A percentile compares a stretch with the other conserved stretches of the same genome.
phyloP scores from a whole-genome alignment of 2,888 invertebrate species.

The Polymixis lichenea region DNA sequence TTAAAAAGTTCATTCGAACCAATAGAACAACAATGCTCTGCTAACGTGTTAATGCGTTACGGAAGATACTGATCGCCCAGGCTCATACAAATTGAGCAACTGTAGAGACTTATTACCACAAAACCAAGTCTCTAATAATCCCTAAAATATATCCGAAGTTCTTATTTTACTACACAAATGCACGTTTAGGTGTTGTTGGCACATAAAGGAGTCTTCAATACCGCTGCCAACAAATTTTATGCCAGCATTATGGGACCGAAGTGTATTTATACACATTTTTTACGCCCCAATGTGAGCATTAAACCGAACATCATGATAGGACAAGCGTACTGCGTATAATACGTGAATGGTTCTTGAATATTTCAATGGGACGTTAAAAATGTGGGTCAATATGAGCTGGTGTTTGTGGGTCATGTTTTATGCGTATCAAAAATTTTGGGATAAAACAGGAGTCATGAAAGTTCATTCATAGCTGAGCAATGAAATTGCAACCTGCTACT shows the following conservation, averaged over 20 bases:
- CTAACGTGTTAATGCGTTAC: neutral
- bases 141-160: slow-evolving; percentile 37
- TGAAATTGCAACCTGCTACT: too few relatives aligned
- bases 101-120: slow-evolving; percentile 6
- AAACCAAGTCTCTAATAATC: slow-evolving; percentile 36
- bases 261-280: slow-evolving; percentile 71
- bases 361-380: slow-evolving; percentile 57
- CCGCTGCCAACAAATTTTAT: slow-evolving; percentile 70
- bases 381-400: slow-evolving; percentile 42
- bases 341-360: slow-evolving; percentile 61
- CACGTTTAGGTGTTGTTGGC: slow-evolving; percentile 52
- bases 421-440: neutral
- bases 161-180: slow-evolving; percentile 43
- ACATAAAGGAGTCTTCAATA: slow-evolving; percentile 66
- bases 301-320: slow-evolving; percentile 61
- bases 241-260: slow-evolving; percentile 66
- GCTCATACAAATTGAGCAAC: neutral
- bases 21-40: neutral
- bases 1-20: neutral
- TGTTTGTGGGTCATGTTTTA: slow-evolving; percentile 10
- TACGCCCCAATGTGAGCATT: slow-evolving; percentile 68
- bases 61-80: neutral
- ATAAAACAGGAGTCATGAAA: neutral
- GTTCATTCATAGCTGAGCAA: neutral
- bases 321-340: slow-evolving; percentile 51